Base-by-base conservation (phyloP, 2,797 vertebrate genomes). In the Molothrus ater region DNA sequence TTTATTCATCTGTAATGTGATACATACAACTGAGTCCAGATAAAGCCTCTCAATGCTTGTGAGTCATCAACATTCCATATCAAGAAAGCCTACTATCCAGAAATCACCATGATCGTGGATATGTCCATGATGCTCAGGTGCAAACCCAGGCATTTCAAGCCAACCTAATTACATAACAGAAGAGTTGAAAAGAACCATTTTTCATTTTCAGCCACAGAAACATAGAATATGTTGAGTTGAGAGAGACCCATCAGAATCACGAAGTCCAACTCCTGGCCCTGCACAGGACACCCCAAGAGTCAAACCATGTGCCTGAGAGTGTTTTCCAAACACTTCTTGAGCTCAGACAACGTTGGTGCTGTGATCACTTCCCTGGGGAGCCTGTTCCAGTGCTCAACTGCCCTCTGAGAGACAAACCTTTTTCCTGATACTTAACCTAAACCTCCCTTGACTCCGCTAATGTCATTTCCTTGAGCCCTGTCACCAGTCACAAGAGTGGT, bases 401-500 rank as follows among this genome's bases (percentile, higher is more conserved):
- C 18, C 9, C 9, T 65, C 57, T 71, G 43, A 43, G 25, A 26
- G 38, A 59, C n/a, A 45, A 71, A 45, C 10, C 13, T 18, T 57
- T 76, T 51, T 26, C 43, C 25, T 64, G 57, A 64, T 40, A 51
- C 15, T 36, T 25, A 76, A 6, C 20, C 29, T 40, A 83, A 83
- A 51, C 15, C 15, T 65, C 21, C 25, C n/a, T 43, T 57, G 17
- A 51, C 38, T 57, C 24, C 65, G 29, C 25, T 65, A 53, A 34
- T 17, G 14, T 22, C 0, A 59, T 28, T 65, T 65, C 25, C 45
- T 65, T 3, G 12, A 71, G 29, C 22, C 3, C 25, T 83, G 38
- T 17, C 65, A 71, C 29, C 0, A 1, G 20, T 64, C 50, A 34
- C 6, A 17, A 50, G 45, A 32, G 10, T 6, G 1, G 29, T 57